A percentile compares a stretch with the other conserved stretches of the same genome.
Conservation (phyloP, 2,113 vertebrate species). For the Pollimyrus isidori region DNA sequence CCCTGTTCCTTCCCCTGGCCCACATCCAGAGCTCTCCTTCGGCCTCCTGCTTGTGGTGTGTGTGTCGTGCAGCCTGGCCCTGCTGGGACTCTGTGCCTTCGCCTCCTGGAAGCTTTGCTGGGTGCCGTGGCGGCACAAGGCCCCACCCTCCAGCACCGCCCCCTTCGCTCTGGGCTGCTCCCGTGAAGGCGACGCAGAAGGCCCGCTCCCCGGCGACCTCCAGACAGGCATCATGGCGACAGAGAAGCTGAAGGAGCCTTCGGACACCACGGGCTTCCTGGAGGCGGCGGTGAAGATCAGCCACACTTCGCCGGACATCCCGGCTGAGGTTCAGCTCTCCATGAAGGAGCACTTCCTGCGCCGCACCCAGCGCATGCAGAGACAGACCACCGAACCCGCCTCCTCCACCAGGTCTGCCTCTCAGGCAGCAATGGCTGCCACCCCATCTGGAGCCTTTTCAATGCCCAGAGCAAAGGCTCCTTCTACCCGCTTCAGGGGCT, state of each 20-base stretch:
- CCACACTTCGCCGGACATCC: conserved; percentile 89
- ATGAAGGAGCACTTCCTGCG: conserved; percentile 82
- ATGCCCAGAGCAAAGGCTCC: not conserved
- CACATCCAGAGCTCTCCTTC: conserved; percentile 74
- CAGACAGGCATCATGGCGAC: conserved; percentile 69
- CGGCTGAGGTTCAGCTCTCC: conserved; percentile 87
- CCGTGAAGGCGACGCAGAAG: conserved; percentile 33
- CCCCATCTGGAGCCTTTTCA: not conserved
- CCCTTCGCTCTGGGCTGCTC: conserved; percentile 39
- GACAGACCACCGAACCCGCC: conserved; percentile 80
- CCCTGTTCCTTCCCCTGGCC: conserved; percentile 37
- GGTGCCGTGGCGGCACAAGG: conserved; percentile 76
- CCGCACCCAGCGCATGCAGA: conserved; percentile 74
- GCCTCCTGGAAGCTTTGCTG: conserved; percentile 89
- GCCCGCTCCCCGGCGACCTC: conserved; percentile 34
- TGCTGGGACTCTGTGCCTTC: conserved; percentile 81
- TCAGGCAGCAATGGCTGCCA: not conserved
- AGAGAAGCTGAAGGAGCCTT: conserved; percentile 80
- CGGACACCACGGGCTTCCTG: conserved; percentile 70
- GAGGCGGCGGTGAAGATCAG: conserved; percentile 94
- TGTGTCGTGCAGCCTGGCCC: conserved; percentile 76
- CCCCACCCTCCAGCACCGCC: conserved; percentile 55
- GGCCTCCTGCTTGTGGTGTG: conserved; percentile 83
- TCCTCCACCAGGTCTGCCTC: conserved; percentile 78
- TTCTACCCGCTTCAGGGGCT: not conserved